phyloP scores from a whole-genome alignment of 2,113 vertebrate genomes.

The Lathamus discolor region DNA sequence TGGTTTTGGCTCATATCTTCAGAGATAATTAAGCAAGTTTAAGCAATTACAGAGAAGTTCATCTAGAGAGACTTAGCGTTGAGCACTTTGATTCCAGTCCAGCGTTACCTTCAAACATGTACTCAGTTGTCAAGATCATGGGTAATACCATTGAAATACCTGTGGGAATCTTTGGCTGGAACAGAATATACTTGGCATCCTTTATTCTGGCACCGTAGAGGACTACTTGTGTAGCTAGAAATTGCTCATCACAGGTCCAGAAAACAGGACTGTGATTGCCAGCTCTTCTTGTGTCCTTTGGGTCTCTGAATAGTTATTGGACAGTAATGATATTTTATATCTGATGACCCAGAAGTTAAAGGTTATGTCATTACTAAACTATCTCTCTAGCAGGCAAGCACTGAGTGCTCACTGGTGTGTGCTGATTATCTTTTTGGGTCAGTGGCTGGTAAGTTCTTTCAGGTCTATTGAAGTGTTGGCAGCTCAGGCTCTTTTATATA shows the following conservation, averaged over 20 bases:
- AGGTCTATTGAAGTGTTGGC: slow-evolving; percentile 15
- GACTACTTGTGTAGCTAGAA: background rate
- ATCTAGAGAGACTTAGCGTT: background rate
- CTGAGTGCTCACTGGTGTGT: background rate
- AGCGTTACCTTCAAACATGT: background rate
- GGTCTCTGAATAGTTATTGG: background rate
- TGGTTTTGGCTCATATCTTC: background rate
- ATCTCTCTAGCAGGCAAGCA: background rate
- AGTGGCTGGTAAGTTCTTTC: slow-evolving; percentile 18
- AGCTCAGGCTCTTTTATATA: slow-evolving; percentile 5
- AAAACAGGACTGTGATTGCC: background rate
- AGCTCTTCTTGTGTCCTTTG: background rate
- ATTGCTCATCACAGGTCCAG: background rate
- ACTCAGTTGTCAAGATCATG: background rate
- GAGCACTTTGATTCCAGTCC: background rate
- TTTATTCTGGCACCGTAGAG: background rate
- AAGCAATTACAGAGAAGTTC: background rate
- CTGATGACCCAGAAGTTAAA: background rate
- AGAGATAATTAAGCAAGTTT: background rate
- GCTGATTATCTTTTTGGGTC: slow-evolving; percentile 15
- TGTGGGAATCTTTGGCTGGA: slow-evolving; percentile 29
- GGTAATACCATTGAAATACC: slow-evolving; percentile 26
- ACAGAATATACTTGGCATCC: slow-evolving; percentile 5
- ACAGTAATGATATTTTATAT: background rate
- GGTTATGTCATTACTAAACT: background rate